phyloP scores from a whole-genome alignment of 2,797 vertebrate species.

The Odontamblyopus lacepedii region DNA sequence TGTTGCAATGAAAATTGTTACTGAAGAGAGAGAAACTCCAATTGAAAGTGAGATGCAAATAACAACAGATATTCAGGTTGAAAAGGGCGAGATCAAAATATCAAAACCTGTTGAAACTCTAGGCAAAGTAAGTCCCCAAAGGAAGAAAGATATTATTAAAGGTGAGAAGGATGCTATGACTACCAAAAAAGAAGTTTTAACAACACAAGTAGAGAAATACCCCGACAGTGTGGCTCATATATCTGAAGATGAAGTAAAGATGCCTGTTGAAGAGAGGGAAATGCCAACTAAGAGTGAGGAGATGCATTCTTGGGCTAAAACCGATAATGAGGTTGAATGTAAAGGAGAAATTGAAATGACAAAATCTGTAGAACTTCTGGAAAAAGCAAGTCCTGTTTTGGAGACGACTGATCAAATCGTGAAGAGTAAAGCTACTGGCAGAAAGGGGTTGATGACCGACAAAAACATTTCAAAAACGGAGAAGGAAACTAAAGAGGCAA shows the following conservation, averaged over 20 bases:
- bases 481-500: not conserved
- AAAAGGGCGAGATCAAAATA: not conserved
- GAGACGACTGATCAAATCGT: not conserved
- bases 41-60: not conserved
- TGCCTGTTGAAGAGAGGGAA: not conserved
- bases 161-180: too few relatives aligned
- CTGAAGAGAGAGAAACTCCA: not conserved
- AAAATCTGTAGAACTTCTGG: not conserved
- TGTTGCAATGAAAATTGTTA: not conserved
- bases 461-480: not conserved
- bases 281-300: not conserved
- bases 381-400: not conserved
- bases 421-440: not conserved
- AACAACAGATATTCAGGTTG: not conserved
- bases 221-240: not conserved
- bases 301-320: not conserved
- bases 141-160: slow-evolving; percentile 12
- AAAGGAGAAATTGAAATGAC: not conserved
- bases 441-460: not conserved
- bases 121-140: not conserved
- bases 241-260: not conserved
- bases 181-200: not conserved
- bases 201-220: not conserved
- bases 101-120: not conserved
- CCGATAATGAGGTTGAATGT: not conserved